Percentiles rank a stretch among this genome's conserved stretches.
phyloP scores from a whole-genome alignment of 2,797 vertebrate genomes.

The Periparus ater region DNA sequence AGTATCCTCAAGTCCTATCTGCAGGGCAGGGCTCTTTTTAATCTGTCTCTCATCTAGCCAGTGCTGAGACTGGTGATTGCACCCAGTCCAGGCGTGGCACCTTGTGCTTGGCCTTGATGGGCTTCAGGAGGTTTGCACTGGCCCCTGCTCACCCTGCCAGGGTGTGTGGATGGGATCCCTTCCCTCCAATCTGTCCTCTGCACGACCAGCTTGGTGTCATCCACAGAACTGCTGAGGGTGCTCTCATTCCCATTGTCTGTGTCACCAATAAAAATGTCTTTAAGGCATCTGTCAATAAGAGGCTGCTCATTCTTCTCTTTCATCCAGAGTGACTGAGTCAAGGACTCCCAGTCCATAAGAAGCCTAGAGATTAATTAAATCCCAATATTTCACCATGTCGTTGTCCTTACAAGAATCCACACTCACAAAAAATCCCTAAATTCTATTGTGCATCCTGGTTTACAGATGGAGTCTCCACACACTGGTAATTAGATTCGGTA shows the following conservation, averaged over 20 bases:
- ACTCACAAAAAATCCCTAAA: not conserved
- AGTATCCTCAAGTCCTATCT: not conserved
- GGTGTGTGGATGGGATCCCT: not conserved
- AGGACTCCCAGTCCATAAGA: not conserved
- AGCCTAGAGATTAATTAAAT: not conserved
- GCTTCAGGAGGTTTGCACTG: not conserved
- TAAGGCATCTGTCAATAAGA: not conserved
- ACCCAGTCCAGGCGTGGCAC: accelerated
- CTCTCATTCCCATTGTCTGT: too few species aligned
- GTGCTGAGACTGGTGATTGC: not conserved
- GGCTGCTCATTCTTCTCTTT: not conserved
- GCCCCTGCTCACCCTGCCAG: not conserved
- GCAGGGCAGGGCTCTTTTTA: not conserved
- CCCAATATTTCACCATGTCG: not conserved
- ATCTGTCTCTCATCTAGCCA: not conserved
- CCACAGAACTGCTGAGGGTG: not conserved
- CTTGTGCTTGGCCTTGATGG: accelerated
- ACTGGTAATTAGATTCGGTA: not conserved
- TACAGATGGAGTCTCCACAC: not conserved
- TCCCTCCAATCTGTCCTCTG: not conserved
- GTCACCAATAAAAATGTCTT: not conserved
- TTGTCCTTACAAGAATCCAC: not conserved
- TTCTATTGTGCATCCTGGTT: not conserved
- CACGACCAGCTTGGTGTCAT: not conserved
- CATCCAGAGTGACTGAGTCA: not conserved